Evolutionary conservation across 1,140 invertebrate genomes (phyloP), one percentile per base, ranked within the genome.

Genomic region (Drosophila kepulauana): DNA sequence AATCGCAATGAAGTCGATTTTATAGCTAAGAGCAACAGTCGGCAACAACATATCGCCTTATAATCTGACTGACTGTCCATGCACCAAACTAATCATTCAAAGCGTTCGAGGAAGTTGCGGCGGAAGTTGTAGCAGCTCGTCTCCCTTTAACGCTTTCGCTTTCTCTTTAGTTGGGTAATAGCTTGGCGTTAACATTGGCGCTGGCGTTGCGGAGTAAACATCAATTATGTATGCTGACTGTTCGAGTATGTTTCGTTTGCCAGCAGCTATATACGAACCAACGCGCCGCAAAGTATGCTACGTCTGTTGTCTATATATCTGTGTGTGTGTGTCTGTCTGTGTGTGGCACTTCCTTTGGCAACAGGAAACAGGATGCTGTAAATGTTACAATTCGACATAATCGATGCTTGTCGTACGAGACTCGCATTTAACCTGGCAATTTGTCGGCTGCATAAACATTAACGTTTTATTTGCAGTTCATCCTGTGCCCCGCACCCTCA

Each of bases 341-440:
- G 33, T 48, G 56, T 30, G 77, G 56, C 80, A 75, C 77, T 89
- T 81, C 81, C 56, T 84, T 81, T 20, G 81, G 78, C 66, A 75
- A 75, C 81, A 81, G 84, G 81, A 89, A 89, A 89, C 85, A 69
- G 85, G 85, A 88, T 81, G 81, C 85, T 89, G 85, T 88, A 81
- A 88, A 81, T 82, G 85, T 79, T 88, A 89, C 81, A 85, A 85
- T 89, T 89, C 81, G 75, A 89, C 81, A 89, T 89, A 89, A 89
- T 89, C 85, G 85, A 89, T 89, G 85, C 84, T 89, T 88, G 80
- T 87, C 85, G 85, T 80, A 87, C 84, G 80, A 78, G 78, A 75
- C 76, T 87, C 82, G 80, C 84, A 88, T 88, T 84, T 87, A 88
- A 87, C 84, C 84, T 88, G 80, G 69, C 84, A 87, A 87, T 87